Base-by-base conservation (phyloP, 2,113 vertebrate species). In the Cairina moschata region DNA sequence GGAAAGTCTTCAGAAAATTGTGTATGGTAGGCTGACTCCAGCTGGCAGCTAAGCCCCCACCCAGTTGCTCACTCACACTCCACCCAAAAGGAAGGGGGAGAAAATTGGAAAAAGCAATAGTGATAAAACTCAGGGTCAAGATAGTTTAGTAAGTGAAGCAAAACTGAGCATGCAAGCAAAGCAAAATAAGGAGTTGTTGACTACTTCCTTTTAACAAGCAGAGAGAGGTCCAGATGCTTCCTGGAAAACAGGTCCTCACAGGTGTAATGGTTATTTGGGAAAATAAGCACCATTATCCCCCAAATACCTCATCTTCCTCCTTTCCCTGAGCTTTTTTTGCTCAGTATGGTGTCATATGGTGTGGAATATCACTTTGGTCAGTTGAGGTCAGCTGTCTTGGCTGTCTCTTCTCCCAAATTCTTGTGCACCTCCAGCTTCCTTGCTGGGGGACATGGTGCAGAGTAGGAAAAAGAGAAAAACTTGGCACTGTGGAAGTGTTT, bases 371-470 rank as follows among this genome's bases (percentile, higher is more conserved):
- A 23, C 7, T 1, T 14, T 25, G 67, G 17, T 42, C 31, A 32
- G 3, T 54, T 71, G 48, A 42, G n/a, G 28, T 75, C 69, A 87
- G 40, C 13, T 78, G 31, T 67, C 13, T n/a, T 5, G 2, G 44
- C 59, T 84, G 13, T 66, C 15, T 50, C 32, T 17, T 20, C 31
- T 83, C 38, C 23, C 23, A 67, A 12, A 3, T n/a, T 66, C 29
- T 42, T 6, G 58, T 12, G 40, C 6, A 63, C 17, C 11, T 36
- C 25, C 60, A 92, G 4, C 1, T 32, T 29, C 10, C 13, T 74
- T 0, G 0, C 5, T 13, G 23, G 0, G 2, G 5, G 34, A 40
- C 36, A 16, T 40, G 17, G 8, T 5, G 1, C 8, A 12, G 28
- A 63, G 17, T 40, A 20, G 11, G 20, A 3, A 50, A 29, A 17